Percentiles rank a stretch among this genome's conserved stretches.
Evolutionary conservation across 92 coral and sea anemone species (phyloP).

Genomic region (Ricordea florida): DNA sequence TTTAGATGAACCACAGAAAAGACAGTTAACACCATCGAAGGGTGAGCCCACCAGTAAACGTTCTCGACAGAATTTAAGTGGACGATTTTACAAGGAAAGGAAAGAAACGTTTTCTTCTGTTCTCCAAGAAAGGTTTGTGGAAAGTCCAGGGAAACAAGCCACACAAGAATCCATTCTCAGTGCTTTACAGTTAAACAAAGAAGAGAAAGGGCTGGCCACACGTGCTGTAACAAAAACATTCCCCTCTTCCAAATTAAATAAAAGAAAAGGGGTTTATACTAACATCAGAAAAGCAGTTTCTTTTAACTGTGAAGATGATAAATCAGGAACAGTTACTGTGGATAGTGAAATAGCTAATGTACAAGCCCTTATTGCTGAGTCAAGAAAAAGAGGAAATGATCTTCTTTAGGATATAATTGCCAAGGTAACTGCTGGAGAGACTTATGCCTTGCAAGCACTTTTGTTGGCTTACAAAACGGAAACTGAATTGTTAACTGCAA

Average conservation of each 20-base stretch:
- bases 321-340: background rate
- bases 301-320: background rate
- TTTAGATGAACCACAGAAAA: background rate
- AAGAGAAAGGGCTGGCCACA: constrained; percentile 48
- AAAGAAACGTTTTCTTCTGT: constrained; percentile 3
- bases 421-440: background rate
- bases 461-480: constrained; percentile 28
- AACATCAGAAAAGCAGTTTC: constrained; percentile 21
- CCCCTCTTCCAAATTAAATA: constrained; percentile 20
- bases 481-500: constrained; percentile 29
- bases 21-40: constrained; percentile 12
- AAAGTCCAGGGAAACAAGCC: constrained; percentile 47
- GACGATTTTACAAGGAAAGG: constrained; percentile 11
- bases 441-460: background rate
- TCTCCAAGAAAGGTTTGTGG: constrained; percentile 29
- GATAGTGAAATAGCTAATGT: constrained; percentile 5
- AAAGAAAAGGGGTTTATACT: constrained; percentile 16
- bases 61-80: background rate
- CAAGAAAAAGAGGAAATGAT: background rate
- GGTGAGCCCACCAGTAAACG: constrained; percentile 15
- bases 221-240: constrained; percentile 49
- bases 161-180: constrained; percentile 18
- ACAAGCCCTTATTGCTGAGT: background rate
- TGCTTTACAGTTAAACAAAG: background rate
- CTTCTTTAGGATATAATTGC: constrained; percentile 6